Evolutionary conservation across 2,113 vertebrate genomes (phyloP).

Genomic region (Thalassoma bifasciatum): DNA sequence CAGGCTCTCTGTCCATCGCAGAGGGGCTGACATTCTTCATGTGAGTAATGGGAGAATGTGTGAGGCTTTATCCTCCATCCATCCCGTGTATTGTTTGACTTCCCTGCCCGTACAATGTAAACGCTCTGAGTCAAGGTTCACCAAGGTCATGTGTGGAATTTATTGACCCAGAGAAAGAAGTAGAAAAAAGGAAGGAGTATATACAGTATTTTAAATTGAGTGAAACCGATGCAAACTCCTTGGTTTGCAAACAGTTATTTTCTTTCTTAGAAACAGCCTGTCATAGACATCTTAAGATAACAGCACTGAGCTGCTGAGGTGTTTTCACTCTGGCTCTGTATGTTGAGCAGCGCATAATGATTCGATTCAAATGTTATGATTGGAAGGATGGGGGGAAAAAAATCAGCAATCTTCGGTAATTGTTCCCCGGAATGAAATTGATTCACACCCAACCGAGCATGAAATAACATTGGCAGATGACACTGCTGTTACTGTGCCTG

Average conservation of each 20-base stretch:
- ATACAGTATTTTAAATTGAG: slow-evolving; percentile 53
- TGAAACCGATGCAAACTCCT: slow-evolving; percentile 43
- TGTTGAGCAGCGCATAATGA: slow-evolving; percentile 69
- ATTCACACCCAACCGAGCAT: slow-evolving; percentile 85
- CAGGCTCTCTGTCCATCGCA: slow-evolving; percentile 45
- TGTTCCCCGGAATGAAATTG: slow-evolving; percentile 85
- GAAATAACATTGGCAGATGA: slow-evolving; percentile 87
- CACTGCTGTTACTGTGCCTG: slow-evolving; percentile 80
- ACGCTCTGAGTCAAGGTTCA: slow-evolving; percentile 68
- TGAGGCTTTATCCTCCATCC: slow-evolving; percentile 67
- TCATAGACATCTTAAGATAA: slow-evolving; percentile 55
- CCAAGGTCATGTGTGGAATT: slow-evolving; percentile 63
- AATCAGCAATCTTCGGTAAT: slow-evolving; percentile 83
- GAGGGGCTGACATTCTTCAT: slow-evolving; percentile 62
- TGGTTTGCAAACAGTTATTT: slow-evolving; percentile 38
- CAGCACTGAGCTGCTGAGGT: slow-evolving; percentile 56
- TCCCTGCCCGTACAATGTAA: slow-evolving; percentile 68
- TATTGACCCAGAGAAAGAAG: slow-evolving; percentile 58
- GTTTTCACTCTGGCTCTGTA: slow-evolving; percentile 69
- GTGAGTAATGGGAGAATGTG: slow-evolving; percentile 69
- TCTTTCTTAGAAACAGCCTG: slow-evolving; percentile 45
- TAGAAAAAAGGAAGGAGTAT: slow-evolving; percentile 34
- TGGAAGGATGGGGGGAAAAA: slow-evolving; percentile 67
- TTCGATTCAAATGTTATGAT: slow-evolving; percentile 82
- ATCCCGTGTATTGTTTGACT: slow-evolving; percentile 72